These are phyloP conservation scores for Drosophila sordidula DNA, from an alignment of 2,888 invertebrate species.

Conservation along the genomic window DNA sequence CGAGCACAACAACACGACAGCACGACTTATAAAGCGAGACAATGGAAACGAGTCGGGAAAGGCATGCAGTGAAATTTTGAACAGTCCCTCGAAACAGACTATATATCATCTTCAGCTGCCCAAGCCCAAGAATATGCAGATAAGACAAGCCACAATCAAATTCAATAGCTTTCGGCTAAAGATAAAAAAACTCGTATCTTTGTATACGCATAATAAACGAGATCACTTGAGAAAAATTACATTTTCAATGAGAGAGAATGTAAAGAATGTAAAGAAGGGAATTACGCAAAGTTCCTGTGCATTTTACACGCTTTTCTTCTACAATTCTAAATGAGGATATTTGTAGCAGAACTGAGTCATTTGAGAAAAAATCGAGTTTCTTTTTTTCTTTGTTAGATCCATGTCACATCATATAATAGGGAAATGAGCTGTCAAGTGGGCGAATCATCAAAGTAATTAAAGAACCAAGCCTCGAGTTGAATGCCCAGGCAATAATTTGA, in stretches of 20 bases:
- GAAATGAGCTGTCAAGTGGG: not conserved
- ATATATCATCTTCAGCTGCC: not conserved
- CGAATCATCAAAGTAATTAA: not conserved
- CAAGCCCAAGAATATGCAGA: conserved; percentile 4
- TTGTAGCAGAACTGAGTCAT: not conserved
- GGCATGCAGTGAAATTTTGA: conserved; percentile 51
- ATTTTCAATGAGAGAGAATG: too few species aligned
- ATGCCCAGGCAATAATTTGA: not conserved
- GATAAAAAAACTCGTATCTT: too few species aligned
- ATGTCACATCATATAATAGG: not conserved
- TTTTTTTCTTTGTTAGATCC: not conserved
- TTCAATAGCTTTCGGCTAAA: not conserved
- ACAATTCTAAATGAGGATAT: not conserved
- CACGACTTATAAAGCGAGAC: conserved; percentile 30
- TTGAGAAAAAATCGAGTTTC: not conserved
- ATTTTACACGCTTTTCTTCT: too few species aligned
- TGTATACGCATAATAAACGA: too few species aligned
- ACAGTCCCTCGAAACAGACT: conserved; percentile 3
- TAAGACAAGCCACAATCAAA: conserved; percentile 3
- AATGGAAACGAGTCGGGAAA: conserved; percentile 33
- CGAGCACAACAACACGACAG: conserved; percentile 28
- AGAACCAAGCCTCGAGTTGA: not conserved
- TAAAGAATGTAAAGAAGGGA: not conserved
- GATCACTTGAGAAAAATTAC: too few species aligned
- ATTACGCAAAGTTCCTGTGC: not conserved